phyloP scores from a whole-genome alignment of 2,113 vertebrate species.

The Paracanthobrama guichenoti region DNA sequence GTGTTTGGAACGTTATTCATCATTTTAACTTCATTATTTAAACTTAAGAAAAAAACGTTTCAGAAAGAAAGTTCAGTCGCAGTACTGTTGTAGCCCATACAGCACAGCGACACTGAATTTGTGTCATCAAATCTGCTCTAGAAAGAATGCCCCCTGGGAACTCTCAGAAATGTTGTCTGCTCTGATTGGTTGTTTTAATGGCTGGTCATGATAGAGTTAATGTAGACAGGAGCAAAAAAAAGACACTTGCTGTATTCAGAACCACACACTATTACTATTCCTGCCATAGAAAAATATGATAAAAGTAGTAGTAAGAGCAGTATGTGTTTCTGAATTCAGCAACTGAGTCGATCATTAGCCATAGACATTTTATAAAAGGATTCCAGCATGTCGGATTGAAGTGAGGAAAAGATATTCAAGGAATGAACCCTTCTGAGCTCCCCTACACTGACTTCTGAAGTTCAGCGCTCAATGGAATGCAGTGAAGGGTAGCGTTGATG shows the following conservation, averaged over 20 bases:
- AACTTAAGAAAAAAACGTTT: too few relatives aligned
- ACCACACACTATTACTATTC: too few relatives aligned
- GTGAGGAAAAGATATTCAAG: slow-evolving; percentile 4
- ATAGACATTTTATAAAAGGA: slow-evolving; percentile 6
- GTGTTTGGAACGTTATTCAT: too few relatives aligned
- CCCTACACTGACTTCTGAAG: not conserved
- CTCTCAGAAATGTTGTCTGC: slow-evolving; percentile 30
- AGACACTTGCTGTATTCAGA: not conserved
- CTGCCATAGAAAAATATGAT: too few relatives aligned
- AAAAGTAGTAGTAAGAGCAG: too few relatives aligned
- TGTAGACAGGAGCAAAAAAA: slow-evolving; percentile 17
- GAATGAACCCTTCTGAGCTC: slow-evolving; percentile 19
- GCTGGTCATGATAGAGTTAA: not conserved
- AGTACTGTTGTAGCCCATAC: not conserved
- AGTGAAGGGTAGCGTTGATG: slow-evolving; percentile 33
- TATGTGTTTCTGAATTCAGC: too few relatives aligned
- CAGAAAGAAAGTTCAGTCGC: too few relatives aligned
- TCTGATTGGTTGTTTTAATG: slow-evolving; percentile 57
- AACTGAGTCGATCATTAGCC: slow-evolving; percentile 15
- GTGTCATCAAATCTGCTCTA: not conserved
- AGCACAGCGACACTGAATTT: slow-evolving; percentile 41
- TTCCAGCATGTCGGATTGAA: slow-evolving; percentile 36
- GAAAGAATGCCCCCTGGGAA: slow-evolving; percentile 55
- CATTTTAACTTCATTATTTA: too few relatives aligned
- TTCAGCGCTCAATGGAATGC: slow-evolving; percentile 51